Base-by-base conservation (phyloP, 2,113 vertebrate genomes). In the Microcebus lehilahytsara region DNA sequence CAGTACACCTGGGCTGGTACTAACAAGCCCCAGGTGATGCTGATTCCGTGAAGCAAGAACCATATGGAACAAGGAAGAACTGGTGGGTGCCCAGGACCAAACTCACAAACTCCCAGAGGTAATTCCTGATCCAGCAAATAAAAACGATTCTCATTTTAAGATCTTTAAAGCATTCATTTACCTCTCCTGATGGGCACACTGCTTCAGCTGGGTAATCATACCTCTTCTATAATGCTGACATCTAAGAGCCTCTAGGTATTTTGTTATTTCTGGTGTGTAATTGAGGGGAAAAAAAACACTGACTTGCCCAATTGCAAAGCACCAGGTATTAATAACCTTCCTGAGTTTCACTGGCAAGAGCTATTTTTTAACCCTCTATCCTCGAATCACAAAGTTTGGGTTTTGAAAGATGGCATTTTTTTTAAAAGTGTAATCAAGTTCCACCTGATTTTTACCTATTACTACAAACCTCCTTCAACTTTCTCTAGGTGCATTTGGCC, bases 181-280 rank as follows among this genome's bases (percentile, higher is more conserved):
- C 58, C n/a, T n/a, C 37, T 37, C 37, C 37, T 37, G 37, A 37
- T 37, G 37, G 37, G 37, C 37, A 37, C 25, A 51, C 25, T 4
- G 75, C 85, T 71, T 58, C 23, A 17, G 79, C 74, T 14, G 78
- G 60, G 53, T 89, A 93, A 95, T 77, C 66, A 78, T 14, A 25
- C n/a, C 49, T 89, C 72, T 37, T 27, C 85, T 27, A 22, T 1
- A 56, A 42, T 25, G 64, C 91, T 67, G 77, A 51, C 89, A 75
- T 51, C 71, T 32, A 78, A 62, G 67, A 49, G 60, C 74, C 74
- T 89, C 66, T 74, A 17, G 27, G 69, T 22, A 69, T 88, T 93
- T 91, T 71, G 74, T 75, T 89, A 87, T 93, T 93, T 97, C 81
- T 96, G 67, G 51, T 49, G 51, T 91, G 80, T 91, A 78, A 93